These are phyloP conservation scores for Drosophila setifemur DNA, from an alignment of 1,140 invertebrate species.

Conservation along the genomic window DNA sequence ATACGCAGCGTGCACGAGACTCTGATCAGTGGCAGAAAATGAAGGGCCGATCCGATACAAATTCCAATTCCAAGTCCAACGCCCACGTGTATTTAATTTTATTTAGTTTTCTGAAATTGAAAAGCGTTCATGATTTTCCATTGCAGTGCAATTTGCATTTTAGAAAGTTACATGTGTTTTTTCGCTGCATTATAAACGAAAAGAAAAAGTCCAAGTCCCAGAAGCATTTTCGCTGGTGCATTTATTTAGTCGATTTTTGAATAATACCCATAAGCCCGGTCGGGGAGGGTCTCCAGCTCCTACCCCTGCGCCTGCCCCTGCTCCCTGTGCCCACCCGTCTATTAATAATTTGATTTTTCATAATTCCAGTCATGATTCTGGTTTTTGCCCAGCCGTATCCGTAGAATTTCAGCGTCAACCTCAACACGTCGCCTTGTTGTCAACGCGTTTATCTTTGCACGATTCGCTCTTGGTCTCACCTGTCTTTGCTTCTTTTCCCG, in stretches of 20 bases:
- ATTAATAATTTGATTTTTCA: slow-evolving; percentile 69
- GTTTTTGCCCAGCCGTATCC: slow-evolving; percentile 22
- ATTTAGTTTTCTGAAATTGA: slow-evolving; percentile 48
- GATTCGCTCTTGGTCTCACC: slow-evolving; percentile 23
- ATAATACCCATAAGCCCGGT: slow-evolving; percentile 35
- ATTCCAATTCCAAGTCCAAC: slow-evolving; percentile 7
- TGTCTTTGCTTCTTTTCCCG: slow-evolving; percentile 9
- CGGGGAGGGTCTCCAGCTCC: neutral
- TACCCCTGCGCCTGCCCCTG: neutral
- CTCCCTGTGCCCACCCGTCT: slow-evolving; percentile 8
- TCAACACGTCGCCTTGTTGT: slow-evolving; percentile 54
- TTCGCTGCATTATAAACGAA: slow-evolving; percentile 59
- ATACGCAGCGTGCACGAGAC: slow-evolving; percentile 61
- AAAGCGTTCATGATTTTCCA: slow-evolving; percentile 73
- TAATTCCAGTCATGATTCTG: slow-evolving; percentile 69
- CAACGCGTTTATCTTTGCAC: slow-evolving; percentile 57
- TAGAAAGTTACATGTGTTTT: slow-evolving; percentile 75
- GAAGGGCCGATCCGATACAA: neutral
- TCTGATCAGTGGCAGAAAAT: slow-evolving; percentile 33
- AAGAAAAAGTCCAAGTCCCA: slow-evolving; percentile 21
- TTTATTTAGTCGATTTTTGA: slow-evolving; percentile 28
- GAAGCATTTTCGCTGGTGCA: slow-evolving; percentile 34
- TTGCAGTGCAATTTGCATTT: slow-evolving; percentile 73
- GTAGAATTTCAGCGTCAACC: slow-evolving; percentile 50
- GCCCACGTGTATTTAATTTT: slow-evolving; percentile 59